Conservation (phyloP, 2,113 vertebrate species). For the Camelus dromedarius region DNA sequence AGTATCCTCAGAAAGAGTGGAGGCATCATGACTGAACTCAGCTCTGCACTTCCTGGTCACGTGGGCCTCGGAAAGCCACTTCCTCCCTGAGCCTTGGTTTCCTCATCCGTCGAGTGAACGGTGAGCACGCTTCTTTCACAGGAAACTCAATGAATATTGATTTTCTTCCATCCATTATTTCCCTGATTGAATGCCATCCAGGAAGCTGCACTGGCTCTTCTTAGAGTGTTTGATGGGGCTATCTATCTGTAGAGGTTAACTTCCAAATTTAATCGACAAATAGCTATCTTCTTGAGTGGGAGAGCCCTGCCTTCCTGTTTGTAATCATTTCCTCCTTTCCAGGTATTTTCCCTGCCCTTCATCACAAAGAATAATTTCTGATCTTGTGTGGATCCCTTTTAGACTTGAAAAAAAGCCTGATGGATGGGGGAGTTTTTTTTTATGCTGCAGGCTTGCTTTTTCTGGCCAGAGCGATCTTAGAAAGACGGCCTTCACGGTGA, state of each 20-base stretch:
- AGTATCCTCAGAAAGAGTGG: neutral
- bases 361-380: conserved; percentile 6
- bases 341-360: conserved; percentile 29
- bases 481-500: neutral
- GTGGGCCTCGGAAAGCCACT: neutral
- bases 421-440: neutral
- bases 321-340: neutral
- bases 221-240: neutral
- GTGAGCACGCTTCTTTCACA: neutral
- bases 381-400: conserved; percentile 39
- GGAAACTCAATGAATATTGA: conserved; percentile 49
- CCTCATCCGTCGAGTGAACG: neutral
- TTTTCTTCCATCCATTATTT: conserved; percentile 40
- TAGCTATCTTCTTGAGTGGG: neutral
- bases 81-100: conserved; percentile 23
- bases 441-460: neutral
- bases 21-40: neutral
- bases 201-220: neutral
- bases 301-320: neutral
- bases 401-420: neutral
- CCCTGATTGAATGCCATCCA: neutral
- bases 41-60: neutral
- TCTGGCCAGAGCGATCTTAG: neutral
- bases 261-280: neutral
- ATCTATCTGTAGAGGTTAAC: neutral